phyloP scores from a whole-genome alignment of 2,113 vertebrate genomes.

The Centropus unirufus region DNA sequence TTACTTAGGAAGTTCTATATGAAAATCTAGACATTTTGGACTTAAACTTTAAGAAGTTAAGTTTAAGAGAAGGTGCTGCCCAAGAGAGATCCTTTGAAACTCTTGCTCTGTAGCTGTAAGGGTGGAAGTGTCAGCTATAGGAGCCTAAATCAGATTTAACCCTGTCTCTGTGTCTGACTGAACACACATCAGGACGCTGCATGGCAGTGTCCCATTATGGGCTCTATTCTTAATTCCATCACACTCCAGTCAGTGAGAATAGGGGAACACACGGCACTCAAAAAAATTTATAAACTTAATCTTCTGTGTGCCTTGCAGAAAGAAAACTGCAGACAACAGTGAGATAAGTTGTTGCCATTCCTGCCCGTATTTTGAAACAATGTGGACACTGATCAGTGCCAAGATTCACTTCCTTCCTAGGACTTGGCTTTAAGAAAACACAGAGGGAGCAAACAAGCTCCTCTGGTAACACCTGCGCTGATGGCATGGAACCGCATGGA shows the following conservation, averaged over 20 bases:
- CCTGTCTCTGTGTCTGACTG: not conserved
- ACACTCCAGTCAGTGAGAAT: not conserved
- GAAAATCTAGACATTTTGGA: not conserved
- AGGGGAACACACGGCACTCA: accelerated
- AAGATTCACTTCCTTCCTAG: not conserved
- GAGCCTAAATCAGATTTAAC: not conserved
- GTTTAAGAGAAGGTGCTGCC: not conserved
- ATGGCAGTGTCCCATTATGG: not conserved
- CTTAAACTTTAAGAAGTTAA: not conserved
- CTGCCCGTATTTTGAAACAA: not conserved
- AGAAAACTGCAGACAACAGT: not conserved
- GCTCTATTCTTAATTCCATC: not conserved
- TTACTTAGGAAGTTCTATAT: not conserved
- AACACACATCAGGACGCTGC: not conserved
- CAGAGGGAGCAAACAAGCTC: not conserved
- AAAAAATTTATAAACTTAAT: not conserved
- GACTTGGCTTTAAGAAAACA: not conserved
- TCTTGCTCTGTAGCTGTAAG: not conserved
- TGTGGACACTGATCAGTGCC: not conserved
- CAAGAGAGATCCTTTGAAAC: not conserved
- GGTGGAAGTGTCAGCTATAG: not conserved
- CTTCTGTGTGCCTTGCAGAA: not conserved
- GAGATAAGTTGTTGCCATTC: not conserved
- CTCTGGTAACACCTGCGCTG: no score
- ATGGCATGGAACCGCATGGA: not conserved